Percentiles rank a stretch among this genome's conserved stretches.
phyloP scores from a whole-genome alignment of 2,888 invertebrate genomes.

The Aradus depressus region DNA sequence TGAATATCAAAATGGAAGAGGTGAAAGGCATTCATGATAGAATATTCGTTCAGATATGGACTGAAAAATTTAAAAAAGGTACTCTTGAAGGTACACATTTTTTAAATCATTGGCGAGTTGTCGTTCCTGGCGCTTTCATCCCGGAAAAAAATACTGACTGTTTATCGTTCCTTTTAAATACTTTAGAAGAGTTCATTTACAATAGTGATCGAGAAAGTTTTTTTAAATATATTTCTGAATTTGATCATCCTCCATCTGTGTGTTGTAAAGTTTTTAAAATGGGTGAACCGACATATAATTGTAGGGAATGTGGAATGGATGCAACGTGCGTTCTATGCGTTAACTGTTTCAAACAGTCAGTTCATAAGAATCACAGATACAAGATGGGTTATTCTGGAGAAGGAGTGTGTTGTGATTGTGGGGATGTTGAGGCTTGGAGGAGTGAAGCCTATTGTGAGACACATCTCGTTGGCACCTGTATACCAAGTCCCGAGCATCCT shows the following conservation, averaged over 20 bases:
- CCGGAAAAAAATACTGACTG: constrained; percentile 58
- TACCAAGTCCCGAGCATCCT: constrained; percentile 23
- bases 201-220: constrained; percentile 54
- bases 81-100: constrained; percentile 51
- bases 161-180: constrained; percentile 56
- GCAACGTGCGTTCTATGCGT: constrained; percentile 96
- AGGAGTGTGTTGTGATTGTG: constrained; percentile 94
- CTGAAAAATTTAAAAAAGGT: constrained; percentile 48
- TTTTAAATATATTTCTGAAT: constrained; percentile 38
- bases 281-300: constrained; percentile 96
- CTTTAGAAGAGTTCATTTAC: constrained; percentile 72
- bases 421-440: constrained; percentile 89
- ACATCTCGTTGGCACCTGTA: constrained; percentile 48
- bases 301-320: constrained; percentile 95
- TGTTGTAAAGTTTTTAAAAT: constrained; percentile 93
- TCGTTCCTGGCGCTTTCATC: constrained; percentile 61
- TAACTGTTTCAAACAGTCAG: constrained; percentile 91
- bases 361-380: constrained; percentile 79
- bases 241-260: constrained; percentile 60
- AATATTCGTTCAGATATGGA: constrained; percentile 44
- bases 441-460: constrained; percentile 72
- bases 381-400: constrained; percentile 93
- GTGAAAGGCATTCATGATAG: too few relatives aligned
- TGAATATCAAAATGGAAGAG: too few relatives aligned
- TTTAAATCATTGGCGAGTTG: constrained; percentile 58